Conservation (phyloP, 1,140 invertebrate genomes). For the Aphelenchoides fujianensis region DNA sequence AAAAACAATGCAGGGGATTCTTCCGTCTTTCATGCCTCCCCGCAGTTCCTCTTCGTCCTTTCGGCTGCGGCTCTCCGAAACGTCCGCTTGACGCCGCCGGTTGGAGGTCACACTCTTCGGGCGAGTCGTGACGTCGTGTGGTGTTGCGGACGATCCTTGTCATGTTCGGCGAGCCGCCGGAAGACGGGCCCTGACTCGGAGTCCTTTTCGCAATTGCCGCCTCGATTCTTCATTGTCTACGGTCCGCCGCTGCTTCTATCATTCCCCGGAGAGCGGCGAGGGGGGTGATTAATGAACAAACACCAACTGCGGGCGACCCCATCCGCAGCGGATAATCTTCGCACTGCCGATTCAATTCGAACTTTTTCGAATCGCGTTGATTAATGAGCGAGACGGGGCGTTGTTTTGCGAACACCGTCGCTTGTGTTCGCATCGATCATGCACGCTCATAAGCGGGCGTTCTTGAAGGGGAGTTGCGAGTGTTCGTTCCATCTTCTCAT, state of each 20-base stretch:
- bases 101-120: neutral
- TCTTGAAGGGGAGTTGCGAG: too few relatives aligned
- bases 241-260: neutral
- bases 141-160: slow-evolving; percentile 2
- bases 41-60: neutral
- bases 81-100: neutral
- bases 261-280: neutral
- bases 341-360: neutral
- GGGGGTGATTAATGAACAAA: neutral
- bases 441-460: too few relatives aligned
- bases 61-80: neutral
- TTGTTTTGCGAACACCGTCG: too few relatives aligned
- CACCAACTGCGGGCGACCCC: neutral
- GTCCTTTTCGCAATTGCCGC: neutral
- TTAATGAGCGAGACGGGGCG: too few relatives aligned
- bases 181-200: neutral
- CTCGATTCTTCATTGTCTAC: slow-evolving; percentile 1
- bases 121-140: slow-evolving; percentile 4
- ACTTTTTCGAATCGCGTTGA: too few relatives aligned
- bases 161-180: neutral
- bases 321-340: neutral
- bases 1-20: slow-evolving; percentile 1
- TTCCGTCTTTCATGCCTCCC: neutral
- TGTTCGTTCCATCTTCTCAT: too few relatives aligned
- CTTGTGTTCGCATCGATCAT: too few relatives aligned